Conservation (phyloP, 1,140 invertebrate genomes). For the Euura lappo region DNA sequence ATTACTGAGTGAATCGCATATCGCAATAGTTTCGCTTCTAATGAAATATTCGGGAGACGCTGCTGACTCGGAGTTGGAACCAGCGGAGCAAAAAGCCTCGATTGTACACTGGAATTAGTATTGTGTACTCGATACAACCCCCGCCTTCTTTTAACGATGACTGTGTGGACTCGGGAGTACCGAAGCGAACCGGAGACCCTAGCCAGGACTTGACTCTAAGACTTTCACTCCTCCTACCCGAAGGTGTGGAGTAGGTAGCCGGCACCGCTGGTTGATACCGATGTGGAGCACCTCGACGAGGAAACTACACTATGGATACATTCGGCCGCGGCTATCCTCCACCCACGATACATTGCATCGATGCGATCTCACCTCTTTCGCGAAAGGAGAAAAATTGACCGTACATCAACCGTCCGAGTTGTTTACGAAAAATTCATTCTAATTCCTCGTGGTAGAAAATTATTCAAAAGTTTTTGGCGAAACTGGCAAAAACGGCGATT, state of each 20-base stretch:
- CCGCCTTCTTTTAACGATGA: neutral
- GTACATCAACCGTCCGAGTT: too few species aligned
- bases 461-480: too few species aligned
- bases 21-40: too few species aligned
- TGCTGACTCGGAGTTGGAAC: neutral
- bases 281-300: neutral
- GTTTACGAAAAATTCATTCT: too few species aligned
- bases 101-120: neutral
- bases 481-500: too few species aligned
- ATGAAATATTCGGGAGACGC: neutral
- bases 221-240: neutral
- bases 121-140: neutral
- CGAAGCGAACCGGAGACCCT: neutral
- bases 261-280: neutral
- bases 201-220: slow-evolving; percentile 1
- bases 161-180: neutral
- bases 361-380: too few species aligned
- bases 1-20: too few species aligned
- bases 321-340: too few species aligned
- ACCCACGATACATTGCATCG: too few species aligned
- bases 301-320: too few species aligned
- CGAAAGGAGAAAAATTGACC: too few species aligned
- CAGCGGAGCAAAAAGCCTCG: neutral
- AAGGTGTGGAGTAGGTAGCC: neutral
- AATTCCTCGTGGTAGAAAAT: too few species aligned